These are phyloP conservation scores for Macrotis lagotis DNA, from an alignment of 2,113 vertebrate species.

Conservation along the genomic window DNA sequence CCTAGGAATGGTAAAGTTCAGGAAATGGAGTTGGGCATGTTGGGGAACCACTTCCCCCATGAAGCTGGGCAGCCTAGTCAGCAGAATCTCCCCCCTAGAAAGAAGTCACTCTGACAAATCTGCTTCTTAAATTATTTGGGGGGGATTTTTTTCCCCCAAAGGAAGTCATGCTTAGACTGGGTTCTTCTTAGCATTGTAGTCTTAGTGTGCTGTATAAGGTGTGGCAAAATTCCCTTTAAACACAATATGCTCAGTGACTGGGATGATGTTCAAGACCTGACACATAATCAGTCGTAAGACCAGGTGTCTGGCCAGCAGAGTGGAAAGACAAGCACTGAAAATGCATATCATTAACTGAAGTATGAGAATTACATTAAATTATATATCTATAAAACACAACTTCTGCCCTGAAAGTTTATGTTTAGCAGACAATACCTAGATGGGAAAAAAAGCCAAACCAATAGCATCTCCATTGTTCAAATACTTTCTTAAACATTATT, in stretches of 20 bases:
- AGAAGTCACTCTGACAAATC: slow-evolving; percentile 60
- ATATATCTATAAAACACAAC: slow-evolving; percentile 40
- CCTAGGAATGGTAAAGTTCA: slow-evolving; percentile 43
- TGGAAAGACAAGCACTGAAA: slow-evolving; percentile 59
- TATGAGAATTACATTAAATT: slow-evolving; percentile 57
- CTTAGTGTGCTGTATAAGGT: neutral
- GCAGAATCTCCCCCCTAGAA: slow-evolving; percentile 69
- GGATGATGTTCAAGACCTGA: slow-evolving; percentile 43
- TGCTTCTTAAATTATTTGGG: slow-evolving; percentile 65
- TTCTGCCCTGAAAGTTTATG: slow-evolving; percentile 34
- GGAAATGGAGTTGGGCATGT: slow-evolving; percentile 49
- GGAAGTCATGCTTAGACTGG: slow-evolving; percentile 1
- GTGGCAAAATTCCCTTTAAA: slow-evolving; percentile 35
- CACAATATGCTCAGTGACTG: slow-evolving; percentile 2
- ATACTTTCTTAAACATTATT: slow-evolving; percentile 29
- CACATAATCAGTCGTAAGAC: slow-evolving; percentile 34
- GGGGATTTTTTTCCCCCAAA: slow-evolving; percentile 54
- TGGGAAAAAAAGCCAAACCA: slow-evolving; percentile 10
- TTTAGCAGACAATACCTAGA: slow-evolving; percentile 28
- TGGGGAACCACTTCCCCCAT: slow-evolving; percentile 74
- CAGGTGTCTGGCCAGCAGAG: slow-evolving; percentile 30
- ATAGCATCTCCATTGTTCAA: slow-evolving; percentile 9
- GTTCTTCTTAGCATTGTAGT: slow-evolving; percentile 46
- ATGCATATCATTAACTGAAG: slow-evolving; percentile 44
- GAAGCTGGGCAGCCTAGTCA: slow-evolving; percentile 56